These are phyloP conservation scores for Heteromyza rotundicornis DNA, from an alignment of 2,888 invertebrate genomes.

Conservation along the genomic window DNA sequence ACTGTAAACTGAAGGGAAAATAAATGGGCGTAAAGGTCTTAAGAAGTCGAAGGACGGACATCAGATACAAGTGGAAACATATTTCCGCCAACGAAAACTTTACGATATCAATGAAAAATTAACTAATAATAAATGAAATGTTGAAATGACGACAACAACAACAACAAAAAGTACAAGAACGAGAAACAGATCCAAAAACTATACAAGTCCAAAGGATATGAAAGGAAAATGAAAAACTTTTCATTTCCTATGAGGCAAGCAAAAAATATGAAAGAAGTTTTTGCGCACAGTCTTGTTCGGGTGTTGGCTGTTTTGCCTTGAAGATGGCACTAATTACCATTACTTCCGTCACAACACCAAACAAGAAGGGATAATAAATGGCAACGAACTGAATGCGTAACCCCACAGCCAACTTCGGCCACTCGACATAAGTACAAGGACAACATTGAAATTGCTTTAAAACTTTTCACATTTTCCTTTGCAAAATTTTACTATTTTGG, in stretches of 20 bases:
- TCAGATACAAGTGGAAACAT: background rate
- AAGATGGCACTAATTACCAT: conserved; percentile 22
- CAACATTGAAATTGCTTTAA: background rate
- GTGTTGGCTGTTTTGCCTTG: background rate
- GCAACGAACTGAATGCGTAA: background rate
- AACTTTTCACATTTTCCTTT: no score
- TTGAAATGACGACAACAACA: no score
- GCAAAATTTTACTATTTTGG: no score
- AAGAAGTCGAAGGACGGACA: background rate
- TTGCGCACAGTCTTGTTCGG: background rate
- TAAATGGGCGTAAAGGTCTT: background rate
- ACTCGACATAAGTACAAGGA: no score
- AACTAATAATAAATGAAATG: background rate
- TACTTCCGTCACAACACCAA: conserved; percentile 19
- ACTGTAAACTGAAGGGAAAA: background rate
- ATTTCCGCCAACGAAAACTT: background rate
- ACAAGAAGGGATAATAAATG: conserved; percentile 3
- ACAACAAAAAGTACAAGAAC: no score
- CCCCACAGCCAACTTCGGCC: no score
- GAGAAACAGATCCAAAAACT: background rate
- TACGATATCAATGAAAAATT: background rate
- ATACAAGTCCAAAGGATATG: background rate
- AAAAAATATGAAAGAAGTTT: background rate
- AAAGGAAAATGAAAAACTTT: conserved; percentile 2
- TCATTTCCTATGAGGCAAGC: background rate